Evolutionary conservation across 2,888 invertebrate genomes (phyloP), one percentile per base, ranked within the genome.

Genomic region (Stegana nigrithorax): DNA sequence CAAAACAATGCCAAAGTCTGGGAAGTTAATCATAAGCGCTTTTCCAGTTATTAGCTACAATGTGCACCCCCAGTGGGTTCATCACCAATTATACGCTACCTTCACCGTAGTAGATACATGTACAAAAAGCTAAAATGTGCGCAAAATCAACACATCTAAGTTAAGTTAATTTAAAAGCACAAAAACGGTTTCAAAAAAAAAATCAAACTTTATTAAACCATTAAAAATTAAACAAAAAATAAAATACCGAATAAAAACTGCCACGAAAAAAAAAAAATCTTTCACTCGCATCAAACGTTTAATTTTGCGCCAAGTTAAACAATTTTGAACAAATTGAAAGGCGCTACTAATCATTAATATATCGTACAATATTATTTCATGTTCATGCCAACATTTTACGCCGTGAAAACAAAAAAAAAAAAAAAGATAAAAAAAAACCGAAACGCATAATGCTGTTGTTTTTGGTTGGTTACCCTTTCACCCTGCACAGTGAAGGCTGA

Each of bases 401-500:
- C 26, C 50, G 50, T 50, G 26, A 26, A 26, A 26, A 23, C 45
- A 23, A 23, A 21, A 39, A 14, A n/a, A n/a, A n/a, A n/a, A n/a
- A n/a, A n/a, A n/a, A n/a, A n/a, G n/a, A n/a, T n/a, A n/a, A n/a
- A n/a, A n/a, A n/a, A n/a, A n/a, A n/a, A n/a, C n/a, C n/a, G n/a
- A n/a, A 50, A 23, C 50, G 26, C 8, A n/a, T n/a, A n/a, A 7
- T 42, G 42, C 12, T 5, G 39, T 12, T 39, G n/a, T 12, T 8
- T 39, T 45, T 45, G 45, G 45, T 32, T 36, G 59, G 60, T 55
- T 64, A 73, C 75, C 75, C 75, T 76, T 76, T 76, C 79, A 75
- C 79, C 75, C 78, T 76, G 77, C 78, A 77, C 79, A 75, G n/a
- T 50, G 70, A 70, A 73, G 72, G 73, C 73, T 73, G 67, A 69